Evolutionary conservation across 2,113 vertebrate species (phyloP).

Genomic region (Bambusicola thoracicus): DNA sequence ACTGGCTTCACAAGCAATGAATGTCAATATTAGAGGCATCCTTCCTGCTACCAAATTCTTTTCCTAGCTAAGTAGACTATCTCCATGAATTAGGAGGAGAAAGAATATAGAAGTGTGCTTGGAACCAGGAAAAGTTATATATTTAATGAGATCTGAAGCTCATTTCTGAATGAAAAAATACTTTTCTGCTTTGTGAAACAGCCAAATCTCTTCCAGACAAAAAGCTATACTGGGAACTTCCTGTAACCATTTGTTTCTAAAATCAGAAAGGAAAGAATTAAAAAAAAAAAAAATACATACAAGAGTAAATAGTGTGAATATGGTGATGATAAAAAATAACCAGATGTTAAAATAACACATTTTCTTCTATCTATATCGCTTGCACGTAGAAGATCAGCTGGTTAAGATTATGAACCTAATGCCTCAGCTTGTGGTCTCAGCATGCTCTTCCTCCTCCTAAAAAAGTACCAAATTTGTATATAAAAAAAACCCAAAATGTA

Average conservation of each 20-base stretch:
- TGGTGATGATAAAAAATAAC: not conserved
- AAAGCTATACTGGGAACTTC: not conserved
- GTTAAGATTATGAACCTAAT: not conserved
- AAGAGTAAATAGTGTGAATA: not conserved
- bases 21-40: not conserved
- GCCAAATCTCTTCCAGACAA: not conserved
- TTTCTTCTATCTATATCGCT: not conserved
- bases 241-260: not conserved
- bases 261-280: not conserved
- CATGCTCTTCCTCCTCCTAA: not conserved
- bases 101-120: not conserved
- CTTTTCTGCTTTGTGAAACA: slow-evolving; percentile 41
- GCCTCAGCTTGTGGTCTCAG: not conserved
- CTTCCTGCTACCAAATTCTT: not conserved
- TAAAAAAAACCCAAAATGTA: not conserved
- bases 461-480: not conserved
- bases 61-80: not conserved
- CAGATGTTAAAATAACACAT: not conserved
- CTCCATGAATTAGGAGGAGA: not conserved
- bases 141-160: slow-evolving; percentile 30
- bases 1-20: not conserved
- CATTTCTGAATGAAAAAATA: slow-evolving; percentile 33
- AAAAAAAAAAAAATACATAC: not conserved
- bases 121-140: not conserved
- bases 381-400: not conserved